These are phyloP conservation scores for Oenanthe melanoleuca DNA, from an alignment of 2,113 vertebrate genomes.

Conservation along the genomic window DNA sequence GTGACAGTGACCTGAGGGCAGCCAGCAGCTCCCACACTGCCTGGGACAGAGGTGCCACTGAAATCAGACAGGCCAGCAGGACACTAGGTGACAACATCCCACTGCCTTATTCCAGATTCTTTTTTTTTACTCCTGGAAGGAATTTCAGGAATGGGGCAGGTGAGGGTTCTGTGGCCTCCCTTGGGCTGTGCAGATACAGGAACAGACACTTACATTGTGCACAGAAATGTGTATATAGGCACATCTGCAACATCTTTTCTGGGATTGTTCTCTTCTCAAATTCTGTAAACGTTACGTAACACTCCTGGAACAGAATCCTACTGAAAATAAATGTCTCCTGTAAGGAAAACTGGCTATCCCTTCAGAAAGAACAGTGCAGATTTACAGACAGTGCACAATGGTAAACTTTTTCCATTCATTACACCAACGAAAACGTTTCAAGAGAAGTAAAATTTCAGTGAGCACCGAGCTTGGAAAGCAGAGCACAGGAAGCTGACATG, in stretches of 20 bases:
- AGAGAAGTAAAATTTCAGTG: background rate
- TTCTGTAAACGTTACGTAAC: background rate
- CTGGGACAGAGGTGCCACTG: background rate
- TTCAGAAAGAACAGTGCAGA: background rate
- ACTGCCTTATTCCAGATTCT: background rate
- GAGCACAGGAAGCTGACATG: conserved; percentile 26
- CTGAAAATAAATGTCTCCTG: background rate
- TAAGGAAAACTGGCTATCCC: conserved; percentile 9
- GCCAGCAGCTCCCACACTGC: background rate
- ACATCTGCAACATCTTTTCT: background rate
- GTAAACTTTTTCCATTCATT: conserved; percentile 35
- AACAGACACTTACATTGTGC: background rate
- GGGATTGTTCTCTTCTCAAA: background rate
- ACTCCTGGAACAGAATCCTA: background rate
- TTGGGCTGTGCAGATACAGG: background rate
- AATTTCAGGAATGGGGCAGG: background rate
- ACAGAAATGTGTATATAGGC: background rate
- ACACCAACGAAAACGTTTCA: background rate
- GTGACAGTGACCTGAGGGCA: background rate
- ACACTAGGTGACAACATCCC: background rate
- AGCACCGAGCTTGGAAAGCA: conserved; percentile 16
- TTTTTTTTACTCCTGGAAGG: background rate
- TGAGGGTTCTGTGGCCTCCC: background rate
- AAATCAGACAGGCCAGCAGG: background rate
- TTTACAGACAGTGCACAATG: background rate